phyloP scores from a whole-genome alignment of 2,888 invertebrate genomes.

The Caenorhabditis macrosperma region DNA sequence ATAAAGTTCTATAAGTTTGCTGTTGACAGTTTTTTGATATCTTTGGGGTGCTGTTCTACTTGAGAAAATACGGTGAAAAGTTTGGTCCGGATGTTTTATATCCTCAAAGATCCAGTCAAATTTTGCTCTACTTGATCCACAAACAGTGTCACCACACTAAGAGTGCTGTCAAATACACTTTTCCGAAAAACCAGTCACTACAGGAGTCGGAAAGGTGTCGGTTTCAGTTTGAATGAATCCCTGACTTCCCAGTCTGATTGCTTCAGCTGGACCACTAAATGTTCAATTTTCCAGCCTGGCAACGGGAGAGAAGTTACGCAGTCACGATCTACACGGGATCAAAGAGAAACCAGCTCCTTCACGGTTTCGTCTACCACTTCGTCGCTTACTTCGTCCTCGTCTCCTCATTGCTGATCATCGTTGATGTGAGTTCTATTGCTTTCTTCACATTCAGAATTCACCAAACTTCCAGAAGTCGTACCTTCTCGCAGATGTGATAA shows the following conservation, averaged over 20 bases:
- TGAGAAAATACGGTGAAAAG: too few relatives aligned
- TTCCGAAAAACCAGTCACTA: too few relatives aligned
- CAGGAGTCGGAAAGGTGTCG: too few relatives aligned
- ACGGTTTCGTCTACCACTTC: slow-evolving; percentile 62
- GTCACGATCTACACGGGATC: slow-evolving; percentile 21
- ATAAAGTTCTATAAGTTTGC: too few relatives aligned
- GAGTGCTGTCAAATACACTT: too few relatives aligned
- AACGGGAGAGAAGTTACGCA: slow-evolving; percentile 23
- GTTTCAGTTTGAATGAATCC: not conserved
- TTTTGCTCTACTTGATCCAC: too few relatives aligned
- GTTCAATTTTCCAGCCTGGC: slow-evolving; percentile 60
- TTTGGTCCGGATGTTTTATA: too few relatives aligned
- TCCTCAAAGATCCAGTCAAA: too few relatives aligned
- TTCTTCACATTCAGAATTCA: not conserved
- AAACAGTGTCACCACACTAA: too few relatives aligned
- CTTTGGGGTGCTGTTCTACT: too few relatives aligned
- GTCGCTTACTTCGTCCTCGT: slow-evolving; percentile 58
- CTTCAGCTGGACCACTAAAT: not conserved
- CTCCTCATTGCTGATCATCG: slow-evolving; percentile 50
- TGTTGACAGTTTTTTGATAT: too few relatives aligned
- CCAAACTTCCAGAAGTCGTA: slow-evolving; percentile 43
- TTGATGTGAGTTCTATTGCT: slow-evolving; percentile 23
- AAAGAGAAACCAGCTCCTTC: slow-evolving; percentile 54
- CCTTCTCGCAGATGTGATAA: slow-evolving; percentile 46
- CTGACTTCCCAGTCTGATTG: not conserved